phyloP scores from a whole-genome alignment of 2,888 invertebrate species.

The Scaptomyza flava region DNA sequence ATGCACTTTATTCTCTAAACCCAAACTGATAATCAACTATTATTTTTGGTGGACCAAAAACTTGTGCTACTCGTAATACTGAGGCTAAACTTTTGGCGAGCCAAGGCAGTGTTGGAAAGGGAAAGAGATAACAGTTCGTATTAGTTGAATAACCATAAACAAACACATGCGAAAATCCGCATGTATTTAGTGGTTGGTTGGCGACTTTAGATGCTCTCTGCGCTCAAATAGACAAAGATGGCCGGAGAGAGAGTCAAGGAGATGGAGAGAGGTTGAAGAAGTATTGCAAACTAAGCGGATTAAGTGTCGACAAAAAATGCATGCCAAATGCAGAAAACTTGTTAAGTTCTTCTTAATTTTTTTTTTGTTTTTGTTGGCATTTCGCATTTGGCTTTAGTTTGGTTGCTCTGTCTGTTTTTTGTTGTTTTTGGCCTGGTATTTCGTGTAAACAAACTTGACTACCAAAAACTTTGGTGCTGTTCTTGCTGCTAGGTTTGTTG shows the following conservation, averaged over 20 bases:
- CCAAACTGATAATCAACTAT: conserved; percentile 51
- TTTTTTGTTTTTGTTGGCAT: conserved; percentile 1
- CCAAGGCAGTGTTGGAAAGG: neutral
- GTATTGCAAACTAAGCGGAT: conserved; percentile 63
- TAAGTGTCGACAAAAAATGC: conserved; percentile 33
- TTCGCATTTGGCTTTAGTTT: conserved; percentile 24
- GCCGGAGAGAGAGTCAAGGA: neutral
- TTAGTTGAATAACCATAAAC: neutral
- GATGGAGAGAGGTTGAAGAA: conserved; percentile 1
- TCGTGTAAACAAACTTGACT: conserved; percentile 37
- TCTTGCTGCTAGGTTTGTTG: neutral
- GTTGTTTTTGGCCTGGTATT: conserved; percentile 19
- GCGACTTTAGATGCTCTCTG: conserved; percentile 4
- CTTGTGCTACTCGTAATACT: conserved; percentile 46
- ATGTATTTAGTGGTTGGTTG: conserved; percentile 4
- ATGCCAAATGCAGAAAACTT: conserved; percentile 58
- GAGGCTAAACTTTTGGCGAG: conserved; percentile 31
- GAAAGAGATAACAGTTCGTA: neutral
- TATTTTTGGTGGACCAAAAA: conserved; percentile 35
- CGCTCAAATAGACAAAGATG: conserved; percentile 1
- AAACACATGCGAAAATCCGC: conserved; percentile 11
- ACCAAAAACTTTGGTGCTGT: neutral
- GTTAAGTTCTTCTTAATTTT: conserved; percentile 24
- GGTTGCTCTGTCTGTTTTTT: conserved; percentile 37
- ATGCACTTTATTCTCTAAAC: neutral